Conservation (phyloP, 2,113 vertebrate species). For the Anhinga anhinga region DNA sequence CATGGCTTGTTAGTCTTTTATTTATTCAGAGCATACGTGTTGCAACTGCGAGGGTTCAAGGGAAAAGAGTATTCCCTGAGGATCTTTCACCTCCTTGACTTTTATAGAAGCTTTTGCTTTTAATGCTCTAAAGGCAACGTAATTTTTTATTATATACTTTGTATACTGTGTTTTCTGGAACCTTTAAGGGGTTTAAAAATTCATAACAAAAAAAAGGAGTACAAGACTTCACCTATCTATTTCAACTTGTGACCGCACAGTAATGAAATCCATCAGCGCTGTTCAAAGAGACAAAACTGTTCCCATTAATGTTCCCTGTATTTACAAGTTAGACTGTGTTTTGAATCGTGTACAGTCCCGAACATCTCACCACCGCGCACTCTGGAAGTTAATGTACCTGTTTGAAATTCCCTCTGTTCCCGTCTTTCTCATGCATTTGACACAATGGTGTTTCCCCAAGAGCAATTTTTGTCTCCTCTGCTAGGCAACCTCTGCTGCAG, state of each 20-base stretch:
- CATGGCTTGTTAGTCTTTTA: neutral
- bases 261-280: neutral
- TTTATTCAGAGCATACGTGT: neutral
- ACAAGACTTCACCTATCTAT: neutral
- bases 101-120: neutral
- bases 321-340: conserved; percentile 38
- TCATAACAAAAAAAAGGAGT: neutral
- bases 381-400: neutral
- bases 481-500: neutral
- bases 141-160: neutral
- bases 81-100: conserved; percentile 1
- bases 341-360: neutral
- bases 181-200: neutral
- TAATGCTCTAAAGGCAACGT: neutral
- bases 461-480: neutral
- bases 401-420: conserved; percentile 15
- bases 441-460: neutral
- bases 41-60: neutral
- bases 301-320: conserved; percentile 31
- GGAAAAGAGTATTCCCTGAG: neutral
- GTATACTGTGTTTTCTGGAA: neutral
- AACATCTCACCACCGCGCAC: neutral
- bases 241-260: neutral
- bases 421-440: neutral
- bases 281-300: conserved; percentile 37